Conservation (phyloP, 2,113 vertebrate species). For the Phylloscopus whistleri region DNA sequence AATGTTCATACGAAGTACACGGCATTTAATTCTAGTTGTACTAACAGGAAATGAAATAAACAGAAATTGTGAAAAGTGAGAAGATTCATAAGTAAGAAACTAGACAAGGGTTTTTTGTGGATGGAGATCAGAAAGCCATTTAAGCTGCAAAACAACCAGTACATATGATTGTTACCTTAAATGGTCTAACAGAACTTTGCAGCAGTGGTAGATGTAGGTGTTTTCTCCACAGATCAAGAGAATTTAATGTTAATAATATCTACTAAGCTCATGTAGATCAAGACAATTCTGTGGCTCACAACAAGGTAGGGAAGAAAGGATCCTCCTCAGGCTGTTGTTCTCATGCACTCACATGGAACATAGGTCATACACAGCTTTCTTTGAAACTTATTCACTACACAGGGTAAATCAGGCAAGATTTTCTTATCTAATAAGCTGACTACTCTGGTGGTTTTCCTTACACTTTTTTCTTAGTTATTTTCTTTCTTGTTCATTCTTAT, state of each 20-base stretch:
- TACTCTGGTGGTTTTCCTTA: background rate
- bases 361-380: background rate
- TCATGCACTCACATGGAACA: background rate
- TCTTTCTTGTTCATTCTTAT: background rate
- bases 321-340: background rate
- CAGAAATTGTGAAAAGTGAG: slow-evolving; percentile 16
- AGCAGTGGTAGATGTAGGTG: background rate
- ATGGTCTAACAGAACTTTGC: background rate
- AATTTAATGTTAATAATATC: background rate
- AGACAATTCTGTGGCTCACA: background rate
- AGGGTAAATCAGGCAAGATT: background rate
- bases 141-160: background rate
- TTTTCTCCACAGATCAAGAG: background rate
- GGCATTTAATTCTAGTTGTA: background rate
- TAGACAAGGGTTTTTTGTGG: background rate
- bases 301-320: background rate
- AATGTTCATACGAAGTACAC: background rate
- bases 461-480: background rate
- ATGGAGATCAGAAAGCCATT: background rate
- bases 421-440: background rate
- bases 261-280: background rate
- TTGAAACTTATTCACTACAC: background rate
- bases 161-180: background rate
- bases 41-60: slow-evolving; percentile 42
- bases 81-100: slow-evolving; percentile 24